These are phyloP conservation scores for Hippocampus guttulatus DNA, from an alignment of 2,113 vertebrate species.

Conservation along the genomic window DNA sequence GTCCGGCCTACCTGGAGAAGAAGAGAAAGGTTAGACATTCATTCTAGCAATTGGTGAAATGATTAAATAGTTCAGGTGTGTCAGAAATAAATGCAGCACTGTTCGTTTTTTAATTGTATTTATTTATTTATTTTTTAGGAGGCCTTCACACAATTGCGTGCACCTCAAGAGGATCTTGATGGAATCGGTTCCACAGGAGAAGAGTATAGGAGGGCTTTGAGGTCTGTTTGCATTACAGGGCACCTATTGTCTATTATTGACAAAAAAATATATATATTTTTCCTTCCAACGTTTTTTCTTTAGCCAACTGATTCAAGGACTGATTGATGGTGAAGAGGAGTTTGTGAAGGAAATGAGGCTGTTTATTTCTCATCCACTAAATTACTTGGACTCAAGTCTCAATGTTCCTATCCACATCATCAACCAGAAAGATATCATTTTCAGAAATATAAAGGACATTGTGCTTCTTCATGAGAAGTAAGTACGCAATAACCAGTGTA, in stretches of 20 bases:
- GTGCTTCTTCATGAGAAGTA: slow-evolving; percentile 81
- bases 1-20: slow-evolving; percentile 91
- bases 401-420: slow-evolving; percentile 53
- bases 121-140: slow-evolving; percentile 46
- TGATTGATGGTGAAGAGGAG: slow-evolving; percentile 68
- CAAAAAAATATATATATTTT: not conserved
- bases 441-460: slow-evolving; percentile 88
- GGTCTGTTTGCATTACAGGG: slow-evolving; percentile 30
- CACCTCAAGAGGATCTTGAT: slow-evolving; percentile 57
- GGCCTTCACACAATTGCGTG: slow-evolving; percentile 47
- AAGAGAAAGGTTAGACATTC: slow-evolving; percentile 81
- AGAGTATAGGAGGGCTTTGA: slow-evolving; percentile 63
- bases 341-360: slow-evolving; percentile 71
- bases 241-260: not conserved
- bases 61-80: not conserved
- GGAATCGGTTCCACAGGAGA: slow-evolving; percentile 62
- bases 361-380: slow-evolving; percentile 58
- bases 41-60: not conserved
- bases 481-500: slow-evolving; percentile 41
- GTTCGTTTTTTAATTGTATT: not conserved
- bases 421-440: slow-evolving; percentile 75
- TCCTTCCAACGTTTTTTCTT: slow-evolving; percentile 1
- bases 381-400: slow-evolving; percentile 52
- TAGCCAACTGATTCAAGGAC: slow-evolving; percentile 68
- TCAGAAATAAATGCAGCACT: not conserved